phyloP scores from a whole-genome alignment of 1,140 invertebrate species.

The Rhizoglyphus robini region DNA sequence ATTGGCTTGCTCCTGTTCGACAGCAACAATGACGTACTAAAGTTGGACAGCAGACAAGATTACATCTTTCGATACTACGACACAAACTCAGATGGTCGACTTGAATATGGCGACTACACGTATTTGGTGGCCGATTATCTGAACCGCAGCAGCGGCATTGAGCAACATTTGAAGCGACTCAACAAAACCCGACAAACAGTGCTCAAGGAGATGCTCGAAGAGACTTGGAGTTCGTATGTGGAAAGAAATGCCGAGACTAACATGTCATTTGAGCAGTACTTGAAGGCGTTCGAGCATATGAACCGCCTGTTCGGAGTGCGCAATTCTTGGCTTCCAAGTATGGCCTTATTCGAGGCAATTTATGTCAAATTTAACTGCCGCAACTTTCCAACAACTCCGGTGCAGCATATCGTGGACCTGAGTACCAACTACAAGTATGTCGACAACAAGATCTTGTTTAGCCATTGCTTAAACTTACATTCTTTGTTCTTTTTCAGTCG shows the following conservation, averaged over 20 bases:
- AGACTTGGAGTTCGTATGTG: not conserved
- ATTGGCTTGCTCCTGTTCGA: not conserved
- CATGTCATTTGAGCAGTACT: not conserved
- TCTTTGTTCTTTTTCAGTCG: not conserved
- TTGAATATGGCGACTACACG: not conserved
- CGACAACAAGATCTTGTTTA: not conserved
- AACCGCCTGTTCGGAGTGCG: not conserved
- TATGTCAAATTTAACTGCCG: conserved; percentile 11
- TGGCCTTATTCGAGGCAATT: conserved; percentile 4
- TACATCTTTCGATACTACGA: conserved; percentile 3
- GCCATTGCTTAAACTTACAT: not conserved
- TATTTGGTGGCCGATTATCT: not conserved
- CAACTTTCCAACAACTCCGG: not conserved
- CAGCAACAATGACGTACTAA: not conserved
- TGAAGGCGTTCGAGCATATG: not conserved
- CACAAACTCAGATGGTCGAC: not conserved
- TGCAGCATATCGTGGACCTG: not conserved
- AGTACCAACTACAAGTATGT: too few relatives aligned
- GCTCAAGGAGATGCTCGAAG: not conserved
- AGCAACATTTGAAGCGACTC: not conserved
- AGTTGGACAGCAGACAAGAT: not conserved
- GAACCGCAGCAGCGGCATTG: not conserved
- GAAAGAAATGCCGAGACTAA: not conserved
- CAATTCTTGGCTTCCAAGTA: not conserved
- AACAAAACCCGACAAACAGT: not conserved